These are phyloP conservation scores for Halesus radiatus DNA, from an alignment of 1,140 invertebrate species.

Conservation along the genomic window DNA sequence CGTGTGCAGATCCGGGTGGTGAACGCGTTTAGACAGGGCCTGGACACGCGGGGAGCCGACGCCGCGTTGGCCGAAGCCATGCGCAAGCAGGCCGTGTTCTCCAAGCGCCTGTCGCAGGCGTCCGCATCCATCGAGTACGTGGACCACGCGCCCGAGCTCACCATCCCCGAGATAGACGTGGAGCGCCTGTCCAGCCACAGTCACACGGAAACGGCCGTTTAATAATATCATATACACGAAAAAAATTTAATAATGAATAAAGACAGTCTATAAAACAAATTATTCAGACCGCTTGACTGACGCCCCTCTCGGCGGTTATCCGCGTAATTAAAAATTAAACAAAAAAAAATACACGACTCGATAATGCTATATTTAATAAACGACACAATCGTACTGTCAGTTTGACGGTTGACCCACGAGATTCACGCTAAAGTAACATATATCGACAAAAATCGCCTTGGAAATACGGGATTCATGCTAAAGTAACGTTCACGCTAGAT, in stretches of 20 bases:
- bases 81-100: conserved; percentile 90
- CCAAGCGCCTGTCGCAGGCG: conserved; percentile 90
- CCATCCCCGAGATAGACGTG: conserved; percentile 90
- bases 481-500: too few relatives aligned
- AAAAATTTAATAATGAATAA: conserved; percentile 34
- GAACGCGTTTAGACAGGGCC: conserved; percentile 98
- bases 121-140: conserved; percentile 91
- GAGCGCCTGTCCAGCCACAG: conserved; percentile 91
- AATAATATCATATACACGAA: conserved; percentile 61
- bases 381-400: background rate
- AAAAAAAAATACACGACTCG: conserved; percentile 13
- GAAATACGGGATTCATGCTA: too few relatives aligned
- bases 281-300: conserved; percentile 12
- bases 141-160: conserved; percentile 84
- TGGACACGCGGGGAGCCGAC: conserved; percentile 94
- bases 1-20: conserved; percentile 94
- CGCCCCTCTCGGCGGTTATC: background rate
- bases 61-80: conserved; percentile 90
- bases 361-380: background rate
- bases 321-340: background rate
- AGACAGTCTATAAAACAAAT: conserved; percentile 41
- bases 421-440: too few relatives aligned
- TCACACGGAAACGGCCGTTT: conserved; percentile 93
- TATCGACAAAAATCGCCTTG: too few relatives aligned
- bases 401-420: background rate